Evolutionary conservation across 2,113 vertebrate species (phyloP).

Genomic region (Centrocercus urophasianus): DNA sequence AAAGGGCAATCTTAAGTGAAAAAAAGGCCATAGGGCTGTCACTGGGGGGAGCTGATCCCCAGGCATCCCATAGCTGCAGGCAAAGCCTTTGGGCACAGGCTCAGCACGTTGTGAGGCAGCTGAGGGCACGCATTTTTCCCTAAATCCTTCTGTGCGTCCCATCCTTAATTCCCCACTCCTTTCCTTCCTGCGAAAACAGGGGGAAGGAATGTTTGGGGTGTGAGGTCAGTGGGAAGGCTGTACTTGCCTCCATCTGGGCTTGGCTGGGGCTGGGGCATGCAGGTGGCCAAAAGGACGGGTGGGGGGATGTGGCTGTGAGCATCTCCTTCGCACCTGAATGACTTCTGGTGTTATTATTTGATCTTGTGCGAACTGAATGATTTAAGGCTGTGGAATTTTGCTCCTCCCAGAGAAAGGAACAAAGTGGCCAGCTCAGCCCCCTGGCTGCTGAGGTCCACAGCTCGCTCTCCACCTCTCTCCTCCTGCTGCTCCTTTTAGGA

Average conservation of each 20-base stretch:
- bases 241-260: constrained; percentile 21
- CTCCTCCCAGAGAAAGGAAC: background rate
- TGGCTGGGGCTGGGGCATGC: background rate
- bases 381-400: background rate
- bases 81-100: background rate
- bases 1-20: background rate
- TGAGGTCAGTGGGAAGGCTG: constrained; percentile 49
- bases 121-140: fast-evolving
- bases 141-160: background rate
- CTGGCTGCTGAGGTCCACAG: background rate
- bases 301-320: background rate
- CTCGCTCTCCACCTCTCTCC: constrained; percentile 11
- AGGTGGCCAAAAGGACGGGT: background rate
- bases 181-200: constrained; percentile 28
- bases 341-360: background rate
- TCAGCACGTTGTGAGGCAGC: fast-evolving
- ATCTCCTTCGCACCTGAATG: background rate
- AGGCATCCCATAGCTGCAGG: fast-evolving
- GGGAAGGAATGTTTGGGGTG: background rate
- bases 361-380: background rate
- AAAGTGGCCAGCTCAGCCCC: background rate
- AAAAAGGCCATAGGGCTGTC: background rate
- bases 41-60: background rate
- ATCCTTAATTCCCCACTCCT: background rate
- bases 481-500: background rate